Conservation (phyloP, 1,140 invertebrate genomes). For the Cyclina sinensis region DNA sequence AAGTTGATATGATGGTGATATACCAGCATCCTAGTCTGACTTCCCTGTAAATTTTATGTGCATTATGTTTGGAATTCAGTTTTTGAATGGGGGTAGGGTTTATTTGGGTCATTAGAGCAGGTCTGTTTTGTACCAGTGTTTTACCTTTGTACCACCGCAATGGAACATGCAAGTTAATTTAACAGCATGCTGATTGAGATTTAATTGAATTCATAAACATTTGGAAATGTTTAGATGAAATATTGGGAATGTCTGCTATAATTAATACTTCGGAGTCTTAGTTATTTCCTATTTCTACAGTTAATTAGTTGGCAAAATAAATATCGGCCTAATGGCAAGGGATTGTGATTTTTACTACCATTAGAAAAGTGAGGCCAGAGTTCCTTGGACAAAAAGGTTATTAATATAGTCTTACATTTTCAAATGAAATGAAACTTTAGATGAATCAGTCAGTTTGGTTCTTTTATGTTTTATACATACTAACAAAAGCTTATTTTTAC, state of each 20-base stretch:
- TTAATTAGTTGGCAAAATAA: too few species aligned
- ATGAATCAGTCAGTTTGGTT: too few species aligned
- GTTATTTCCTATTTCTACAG: too few species aligned
- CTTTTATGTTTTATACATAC: too few species aligned
- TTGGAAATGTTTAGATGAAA: background rate
- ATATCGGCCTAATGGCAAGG: too few species aligned
- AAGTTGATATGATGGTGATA: background rate
- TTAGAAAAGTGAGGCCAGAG: too few species aligned
- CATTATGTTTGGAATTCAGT: background rate
- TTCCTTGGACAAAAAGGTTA: too few species aligned
- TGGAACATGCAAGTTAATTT: background rate
- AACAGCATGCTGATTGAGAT: background rate
- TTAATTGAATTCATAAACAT: conserved; percentile 7
- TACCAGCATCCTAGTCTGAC: too few species aligned
- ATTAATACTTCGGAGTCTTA: background rate
- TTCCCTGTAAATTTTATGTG: background rate
- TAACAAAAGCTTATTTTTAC: too few species aligned
- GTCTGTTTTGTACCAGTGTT: background rate
- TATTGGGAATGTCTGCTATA: background rate
- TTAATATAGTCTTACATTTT: too few species aligned
- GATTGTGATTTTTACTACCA: too few species aligned
- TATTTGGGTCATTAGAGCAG: background rate
- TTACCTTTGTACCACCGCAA: background rate
- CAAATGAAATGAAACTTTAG: too few species aligned
- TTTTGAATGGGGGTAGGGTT: background rate